These are phyloP conservation scores for Hymenochirus boettgeri DNA, from an alignment of 2,113 vertebrate species.

Conservation along the genomic window DNA sequence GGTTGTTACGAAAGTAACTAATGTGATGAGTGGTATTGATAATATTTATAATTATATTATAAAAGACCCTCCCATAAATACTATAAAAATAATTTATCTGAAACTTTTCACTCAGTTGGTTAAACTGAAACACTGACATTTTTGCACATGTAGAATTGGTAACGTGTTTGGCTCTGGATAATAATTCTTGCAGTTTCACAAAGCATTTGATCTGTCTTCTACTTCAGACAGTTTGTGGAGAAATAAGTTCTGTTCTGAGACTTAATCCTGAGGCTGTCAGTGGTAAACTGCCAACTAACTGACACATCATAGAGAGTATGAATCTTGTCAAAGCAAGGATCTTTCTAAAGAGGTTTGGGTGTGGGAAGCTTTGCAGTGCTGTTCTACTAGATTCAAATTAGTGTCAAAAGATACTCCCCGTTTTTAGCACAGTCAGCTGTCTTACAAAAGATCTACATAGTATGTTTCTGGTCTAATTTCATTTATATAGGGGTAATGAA, in stretches of 20 bases:
- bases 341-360: conserved; percentile 39
- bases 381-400: conserved; percentile 43
- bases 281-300: conserved; percentile 44
- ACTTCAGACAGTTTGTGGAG: conserved; percentile 43
- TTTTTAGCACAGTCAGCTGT: conserved; percentile 37
- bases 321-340: conserved; percentile 44
- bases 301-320: conserved; percentile 43
- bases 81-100: neutral
- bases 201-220: conserved; percentile 41
- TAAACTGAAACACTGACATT: neutral
- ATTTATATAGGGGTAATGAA: conserved; percentile 18
- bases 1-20: too few species aligned
- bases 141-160: conserved; percentile 15
- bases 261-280: conserved; percentile 43
- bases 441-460: conserved; percentile 33
- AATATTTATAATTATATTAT: neutral
- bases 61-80: neutral
- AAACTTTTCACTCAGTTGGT: too few species aligned
- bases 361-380: conserved; percentile 34
- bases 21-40: too few species aligned
- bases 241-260: conserved; percentile 43
- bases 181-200: conserved; percentile 40
- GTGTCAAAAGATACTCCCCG: conserved; percentile 39
- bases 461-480: conserved; percentile 13
- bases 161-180: conserved; percentile 37